A percentile compares a stretch with the other conserved stretches of the same genome.
Evolutionary conservation across 2,113 vertebrate genomes (phyloP).

Genomic region (Vidua macroura): DNA sequence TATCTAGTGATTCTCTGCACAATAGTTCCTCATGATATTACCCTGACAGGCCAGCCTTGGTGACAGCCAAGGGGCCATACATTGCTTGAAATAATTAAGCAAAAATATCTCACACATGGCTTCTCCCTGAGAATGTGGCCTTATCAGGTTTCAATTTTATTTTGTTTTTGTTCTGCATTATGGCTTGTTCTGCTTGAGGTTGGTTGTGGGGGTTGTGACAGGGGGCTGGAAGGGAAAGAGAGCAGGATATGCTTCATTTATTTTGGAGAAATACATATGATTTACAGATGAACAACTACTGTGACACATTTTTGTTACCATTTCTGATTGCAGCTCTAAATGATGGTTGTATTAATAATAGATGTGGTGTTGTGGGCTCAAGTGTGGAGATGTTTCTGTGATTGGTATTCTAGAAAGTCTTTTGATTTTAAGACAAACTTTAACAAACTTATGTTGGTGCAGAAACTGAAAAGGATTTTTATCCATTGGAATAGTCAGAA

Average conservation of each 20-base stretch:
- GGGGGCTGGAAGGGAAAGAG: background rate
- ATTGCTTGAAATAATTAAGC: conserved; percentile 66
- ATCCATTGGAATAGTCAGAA: background rate
- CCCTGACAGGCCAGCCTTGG: conserved; percentile 27
- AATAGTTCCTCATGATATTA: background rate
- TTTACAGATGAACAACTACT: background rate
- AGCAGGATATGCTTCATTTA: background rate
- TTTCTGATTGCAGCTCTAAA: background rate
- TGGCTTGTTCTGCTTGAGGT: background rate
- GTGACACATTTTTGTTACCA: background rate
- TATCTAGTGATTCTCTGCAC: background rate
- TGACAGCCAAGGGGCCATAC: conserved; percentile 45
- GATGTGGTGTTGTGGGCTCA: background rate
- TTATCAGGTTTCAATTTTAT: conserved; percentile 57
- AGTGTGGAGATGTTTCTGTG: background rate
- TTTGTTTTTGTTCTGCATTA: conserved; percentile 43
- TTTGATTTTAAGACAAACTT: background rate
- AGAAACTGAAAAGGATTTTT: background rate
- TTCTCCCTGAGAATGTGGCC: conserved; percentile 56
- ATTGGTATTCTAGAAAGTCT: background rate
- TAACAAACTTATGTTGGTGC: background rate
- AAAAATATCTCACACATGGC: conserved; percentile 64
- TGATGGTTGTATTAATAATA: background rate
- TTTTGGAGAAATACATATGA: background rate
- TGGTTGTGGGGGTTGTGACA: background rate